phyloP scores from a whole-genome alignment of 1,140 invertebrate genomes.

The Drosophila kikkawai region DNA sequence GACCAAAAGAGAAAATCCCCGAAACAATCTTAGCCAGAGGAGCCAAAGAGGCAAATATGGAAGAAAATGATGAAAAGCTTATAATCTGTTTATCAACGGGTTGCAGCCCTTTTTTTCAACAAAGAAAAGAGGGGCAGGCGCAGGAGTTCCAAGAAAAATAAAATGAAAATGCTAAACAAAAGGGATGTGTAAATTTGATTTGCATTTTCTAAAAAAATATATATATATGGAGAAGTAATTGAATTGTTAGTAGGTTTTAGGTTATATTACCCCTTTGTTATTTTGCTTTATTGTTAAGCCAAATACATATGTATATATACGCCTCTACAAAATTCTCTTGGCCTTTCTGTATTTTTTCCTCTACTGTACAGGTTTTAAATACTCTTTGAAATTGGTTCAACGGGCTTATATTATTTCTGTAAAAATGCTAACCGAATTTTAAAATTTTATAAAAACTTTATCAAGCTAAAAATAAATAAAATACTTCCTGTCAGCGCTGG shows the following conservation, averaged over 20 bases:
- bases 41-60: slow-evolving; percentile 37
- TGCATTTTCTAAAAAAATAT: slow-evolving; percentile 47
- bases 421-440: not conserved
- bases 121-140: not conserved
- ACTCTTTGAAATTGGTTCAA: not conserved
- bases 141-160: slow-evolving; percentile 39
- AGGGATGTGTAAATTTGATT: slow-evolving; percentile 69
- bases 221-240: slow-evolving; percentile 52
- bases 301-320: not conserved
- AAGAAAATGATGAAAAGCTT: slow-evolving; percentile 49
- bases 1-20: slow-evolving; percentile 35
- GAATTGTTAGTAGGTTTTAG: slow-evolving; percentile 32
- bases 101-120: slow-evolving; percentile 31
- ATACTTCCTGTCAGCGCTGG: not conserved
- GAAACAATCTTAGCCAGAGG: slow-evolving; percentile 35
- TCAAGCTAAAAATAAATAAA: not conserved
- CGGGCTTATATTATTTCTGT: not conserved
- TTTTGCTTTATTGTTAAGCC: slow-evolving; percentile 7
- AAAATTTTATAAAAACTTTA: not conserved
- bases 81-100: slow-evolving; percentile 76
- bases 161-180: slow-evolving; percentile 64
- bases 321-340: not conserved
- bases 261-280: slow-evolving; percentile 13
- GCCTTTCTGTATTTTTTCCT: too few relatives aligned
- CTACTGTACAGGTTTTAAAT: not conserved